Percentiles rank a stretch among this genome's conserved stretches.
These are phyloP conservation scores for Oryzias sinensis DNA, from an alignment of 2,797 vertebrate species.

Conservation along the genomic window DNA sequence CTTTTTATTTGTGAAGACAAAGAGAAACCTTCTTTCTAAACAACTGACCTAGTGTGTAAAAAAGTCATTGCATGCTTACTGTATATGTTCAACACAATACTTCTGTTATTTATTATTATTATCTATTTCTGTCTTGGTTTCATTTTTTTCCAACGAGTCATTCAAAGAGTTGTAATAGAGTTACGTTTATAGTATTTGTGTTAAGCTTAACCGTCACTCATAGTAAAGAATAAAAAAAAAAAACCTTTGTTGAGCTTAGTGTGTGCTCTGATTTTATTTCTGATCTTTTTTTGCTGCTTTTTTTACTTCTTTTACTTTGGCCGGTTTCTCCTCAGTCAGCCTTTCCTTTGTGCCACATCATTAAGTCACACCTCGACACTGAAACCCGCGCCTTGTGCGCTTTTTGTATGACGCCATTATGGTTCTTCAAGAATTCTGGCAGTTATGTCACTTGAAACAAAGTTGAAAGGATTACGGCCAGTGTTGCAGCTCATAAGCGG, in stretches of 20 bases:
- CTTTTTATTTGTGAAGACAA: too few relatives aligned
- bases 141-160: too few relatives aligned
- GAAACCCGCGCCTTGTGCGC: conserved; percentile 24
- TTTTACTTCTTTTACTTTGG: conserved; percentile 19
- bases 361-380: conserved; percentile 40
- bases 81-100: too few relatives aligned
- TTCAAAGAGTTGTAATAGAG: too few relatives aligned
- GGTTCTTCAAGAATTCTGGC: conserved; percentile 55
- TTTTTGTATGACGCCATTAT: conserved; percentile 54
- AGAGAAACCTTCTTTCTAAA: too few relatives aligned
- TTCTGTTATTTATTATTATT: too few relatives aligned
- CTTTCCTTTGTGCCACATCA: conserved; percentile 46
- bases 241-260: conserved; percentile 15
- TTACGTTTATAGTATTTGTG: conserved; percentile 9
- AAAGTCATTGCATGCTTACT: too few relatives aligned
- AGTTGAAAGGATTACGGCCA: conserved; percentile 17
- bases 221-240: neutral
- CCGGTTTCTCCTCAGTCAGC: conserved; percentile 21
- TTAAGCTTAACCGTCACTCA: conserved; percentile 18
- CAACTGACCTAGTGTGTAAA: too few relatives aligned
- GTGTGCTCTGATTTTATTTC: conserved; percentile 11
- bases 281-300: conserved; percentile 16
- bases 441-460: conserved; percentile 42
- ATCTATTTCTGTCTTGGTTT: too few relatives aligned
- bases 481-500: conserved; percentile 21